Evolutionary conservation across 2,113 vertebrate genomes (phyloP).

Genomic region (Solea senegalensis): DNA sequence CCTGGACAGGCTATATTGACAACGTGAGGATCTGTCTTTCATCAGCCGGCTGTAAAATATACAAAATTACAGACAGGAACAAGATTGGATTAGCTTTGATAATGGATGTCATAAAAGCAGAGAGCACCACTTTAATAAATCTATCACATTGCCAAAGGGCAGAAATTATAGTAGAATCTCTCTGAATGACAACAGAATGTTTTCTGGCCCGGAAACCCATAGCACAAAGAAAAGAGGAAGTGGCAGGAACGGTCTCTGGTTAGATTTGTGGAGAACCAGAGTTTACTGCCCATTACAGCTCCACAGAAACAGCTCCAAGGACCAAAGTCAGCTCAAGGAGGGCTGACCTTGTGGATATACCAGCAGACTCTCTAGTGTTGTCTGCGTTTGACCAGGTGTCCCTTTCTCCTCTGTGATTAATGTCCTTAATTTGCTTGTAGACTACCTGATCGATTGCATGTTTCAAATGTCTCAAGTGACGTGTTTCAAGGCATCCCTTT

Average conservation of each 20-base stretch:
- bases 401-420: conserved; percentile 73
- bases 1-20: conserved; percentile 19
- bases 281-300: conserved; percentile 29
- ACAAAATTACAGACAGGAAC: conserved; percentile 57
- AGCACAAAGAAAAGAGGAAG: neutral
- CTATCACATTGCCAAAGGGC: conserved; percentile 62
- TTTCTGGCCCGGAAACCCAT: conserved; percentile 2
- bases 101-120: conserved; percentile 74
- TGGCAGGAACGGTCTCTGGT: neutral
- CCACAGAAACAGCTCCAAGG: conserved; percentile 2
- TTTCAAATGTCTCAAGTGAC: conserved; percentile 28
- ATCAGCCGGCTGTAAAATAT: conserved; percentile 57
- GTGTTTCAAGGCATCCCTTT: conserved; percentile 34
- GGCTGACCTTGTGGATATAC: conserved; percentile 57
- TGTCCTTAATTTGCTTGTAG: conserved; percentile 65
- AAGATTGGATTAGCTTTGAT: conserved; percentile 74
- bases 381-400: conserved; percentile 48
- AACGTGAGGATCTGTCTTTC: conserved; percentile 27
- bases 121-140: conserved; percentile 70
- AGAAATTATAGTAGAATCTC: conserved; percentile 57
- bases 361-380: conserved; percentile 16
- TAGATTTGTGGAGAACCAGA: conserved; percentile 16
- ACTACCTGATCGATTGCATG: conserved; percentile 54
- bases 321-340: conserved; percentile 51
- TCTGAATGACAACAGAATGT: conserved; percentile 39